Evolutionary conservation across 2,113 vertebrate genomes (phyloP), one percentile per base, ranked within the genome.

Genomic region (Dicentrarchus labrax): DNA sequence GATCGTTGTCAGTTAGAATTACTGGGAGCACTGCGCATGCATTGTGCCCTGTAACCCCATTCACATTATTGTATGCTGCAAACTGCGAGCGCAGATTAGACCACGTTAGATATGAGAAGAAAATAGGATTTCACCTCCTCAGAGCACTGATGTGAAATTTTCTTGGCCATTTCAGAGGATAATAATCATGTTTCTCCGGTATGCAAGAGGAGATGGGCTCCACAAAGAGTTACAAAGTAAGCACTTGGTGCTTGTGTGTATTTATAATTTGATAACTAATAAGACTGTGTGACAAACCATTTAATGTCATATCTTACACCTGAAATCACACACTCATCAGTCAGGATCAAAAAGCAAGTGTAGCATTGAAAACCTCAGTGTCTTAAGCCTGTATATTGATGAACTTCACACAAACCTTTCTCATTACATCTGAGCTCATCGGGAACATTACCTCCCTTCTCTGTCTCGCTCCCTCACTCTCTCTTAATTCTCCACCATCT

Each of bases 361-460:
- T 15, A 21, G 59, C 39, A 45, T 79, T 72, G 36, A 41, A 57
- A 77, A 57, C 54, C 6, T 22, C 12, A 10, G 39, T 56, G 16
- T 71, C 60, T 84, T 61, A 21, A 50, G 73, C 79, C 66, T 66
- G 61, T 76, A 45, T 78, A 19, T 87, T 80, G 65, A 85, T 81
- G 75, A 72, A 86, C 76, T 67, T 73, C 80, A 89, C 76, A 86
- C 78, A 86, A 88, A 83, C 70, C 77, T 83, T 83, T 84, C 66
- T 86, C 89, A 86, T 94, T 90, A 89, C 86, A 70, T 83, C 80
- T 38, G 74, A 90, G 86, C 64, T 92, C 84, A 89, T 86, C 8
- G 38, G 74, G 82, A 87, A 62, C 78, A 82, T 87, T 85, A 83
- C 76, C 75, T 79, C 39, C 30, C 80, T 30, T 19, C 78, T 53